Base-by-base conservation (phyloP, 2,797 vertebrate species). In the Columba guinea region DNA sequence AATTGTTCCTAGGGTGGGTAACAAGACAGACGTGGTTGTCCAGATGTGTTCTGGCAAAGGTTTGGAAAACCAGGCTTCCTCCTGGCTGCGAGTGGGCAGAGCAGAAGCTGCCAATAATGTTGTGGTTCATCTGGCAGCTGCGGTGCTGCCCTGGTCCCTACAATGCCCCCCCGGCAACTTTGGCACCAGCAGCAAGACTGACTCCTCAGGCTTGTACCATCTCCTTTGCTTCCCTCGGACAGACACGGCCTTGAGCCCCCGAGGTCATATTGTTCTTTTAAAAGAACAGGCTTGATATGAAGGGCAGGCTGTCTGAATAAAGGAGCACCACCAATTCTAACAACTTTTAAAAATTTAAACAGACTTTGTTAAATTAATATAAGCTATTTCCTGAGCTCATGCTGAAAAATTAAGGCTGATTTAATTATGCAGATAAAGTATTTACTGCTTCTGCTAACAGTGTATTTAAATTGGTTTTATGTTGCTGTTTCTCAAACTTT, bases 121-220 rank as follows among this genome's bases (percentile, higher is more conserved):
- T 3, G 10, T 24, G n/a, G 28, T 9, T n/a, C 26, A 34, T 6
- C 48, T 21, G 26, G 30, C 53, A 60, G 32, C 39, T 48, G 35
- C 0, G 2, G 7, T 21, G 27, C 11, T n/a, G 39, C 23, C 46
- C 26, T 41, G 26, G 11, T 19, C 34, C 7, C 52, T 64, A 37
- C 30, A 28, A 13, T 7, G 32, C 9, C 26, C 21, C 32, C 21
- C 21, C 20, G 13, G 34, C 27, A 53, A 10, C 22, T 55, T 48
- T 65, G 30, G 52, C 34, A 71, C 5, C 27, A 35, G 28, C 13
- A 56, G 3, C 9, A n/a, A 46, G 11, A 53, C 8, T 0, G 2
- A 7, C 3, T 35, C 10, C 53, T 8, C 20, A 48, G 13, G 22
- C 11, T 34, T 0, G 0, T n/a, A 24, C 13, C 11, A 3, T 22